A percentile compares a stretch with the other conserved stretches of the same genome.
These are phyloP conservation scores for Leptopilina syphax DNA, from an alignment of 2,888 invertebrate species.

Conservation along the genomic window DNA sequence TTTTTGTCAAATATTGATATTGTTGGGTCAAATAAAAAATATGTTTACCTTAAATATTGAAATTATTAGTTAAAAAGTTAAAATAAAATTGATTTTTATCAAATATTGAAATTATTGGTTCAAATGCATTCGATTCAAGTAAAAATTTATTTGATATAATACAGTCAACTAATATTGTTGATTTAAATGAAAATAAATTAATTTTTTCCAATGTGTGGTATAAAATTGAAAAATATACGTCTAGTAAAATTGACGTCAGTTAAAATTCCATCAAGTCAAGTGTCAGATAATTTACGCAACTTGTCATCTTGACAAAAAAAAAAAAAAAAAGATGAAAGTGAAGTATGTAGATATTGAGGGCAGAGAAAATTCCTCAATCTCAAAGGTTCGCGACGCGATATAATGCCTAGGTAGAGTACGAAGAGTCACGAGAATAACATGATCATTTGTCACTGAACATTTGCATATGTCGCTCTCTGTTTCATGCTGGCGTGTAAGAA, in stretches of 20 bases:
- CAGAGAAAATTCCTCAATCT: slow-evolving; percentile 57
- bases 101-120: too few species aligned
- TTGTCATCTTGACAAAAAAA: slow-evolving; percentile 38
- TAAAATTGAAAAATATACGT: slow-evolving; percentile 1
- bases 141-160: too few species aligned
- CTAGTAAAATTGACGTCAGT: slow-evolving; percentile 43
- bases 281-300: slow-evolving; percentile 48
- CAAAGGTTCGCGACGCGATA: slow-evolving; percentile 55
- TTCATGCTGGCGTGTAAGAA: slow-evolving; percentile 65
- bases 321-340: slow-evolving; percentile 41
- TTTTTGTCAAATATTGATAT: too few species aligned
- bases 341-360: slow-evolving; percentile 38
- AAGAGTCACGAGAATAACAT: slow-evolving; percentile 71
- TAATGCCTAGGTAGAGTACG: slow-evolving; percentile 60
- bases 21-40: too few species aligned
- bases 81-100: too few species aligned
- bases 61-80: too few species aligned
- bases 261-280: slow-evolving; percentile 47
- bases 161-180: too few species aligned
- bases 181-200: too few species aligned
- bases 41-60: too few species aligned
- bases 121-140: too few species aligned
- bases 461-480: slow-evolving; percentile 71
- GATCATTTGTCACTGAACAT: slow-evolving; percentile 74
- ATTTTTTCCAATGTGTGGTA: too few species aligned